Base-by-base conservation (phyloP, 2,888 invertebrate species). In the Choristoneura rosaceana region DNA sequence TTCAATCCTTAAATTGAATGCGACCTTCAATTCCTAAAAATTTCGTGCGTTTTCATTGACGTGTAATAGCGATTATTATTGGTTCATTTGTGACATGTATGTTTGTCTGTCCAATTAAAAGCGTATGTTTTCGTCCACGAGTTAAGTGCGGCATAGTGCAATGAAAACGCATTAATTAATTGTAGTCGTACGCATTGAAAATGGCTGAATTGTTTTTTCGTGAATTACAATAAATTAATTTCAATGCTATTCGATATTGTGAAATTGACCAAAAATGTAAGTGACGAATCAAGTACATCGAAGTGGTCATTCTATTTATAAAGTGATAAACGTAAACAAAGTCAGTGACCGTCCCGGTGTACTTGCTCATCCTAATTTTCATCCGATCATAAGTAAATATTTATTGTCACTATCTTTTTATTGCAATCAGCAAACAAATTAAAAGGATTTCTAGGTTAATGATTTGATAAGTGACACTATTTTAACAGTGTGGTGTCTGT, bases 311-410 rank as follows among this genome's bases (percentile, higher is more conserved):
- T 50, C 4, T 17, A 14, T 15, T 62, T 58, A 41, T 17, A 63
- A 47, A 63, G 25, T 59, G 50, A 43, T 63, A 43, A 33, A 71
- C 41, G 67, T 69, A 73, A 73, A 73, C 73, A 73, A 73, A 69
- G 50, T 64, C 47, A 47, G 50, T 50, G 41, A 10, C 33, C 59
- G 8, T 60, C 15, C 73, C 73, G 73, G 73, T 69, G 50, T 69
- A 68, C 73, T 64, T 52, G 68, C 69, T 74, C 67, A 67, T 73
- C 74, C 71, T 47, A 74, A 74, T 74, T 75, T 71, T 64, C 43
- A 71, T 74, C 68, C 43, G 69, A 74, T 77, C 70, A 8, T 74
- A 73, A 74, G 76, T 78, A 77, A 78, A 76, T 77, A 77, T 77
- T 77, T 77, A 74, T 61, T 43, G 10, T 75, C 62, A 60, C 75